Base-by-base conservation (phyloP, 2,888 invertebrate species). In the Drosophila hamatofila region DNA sequence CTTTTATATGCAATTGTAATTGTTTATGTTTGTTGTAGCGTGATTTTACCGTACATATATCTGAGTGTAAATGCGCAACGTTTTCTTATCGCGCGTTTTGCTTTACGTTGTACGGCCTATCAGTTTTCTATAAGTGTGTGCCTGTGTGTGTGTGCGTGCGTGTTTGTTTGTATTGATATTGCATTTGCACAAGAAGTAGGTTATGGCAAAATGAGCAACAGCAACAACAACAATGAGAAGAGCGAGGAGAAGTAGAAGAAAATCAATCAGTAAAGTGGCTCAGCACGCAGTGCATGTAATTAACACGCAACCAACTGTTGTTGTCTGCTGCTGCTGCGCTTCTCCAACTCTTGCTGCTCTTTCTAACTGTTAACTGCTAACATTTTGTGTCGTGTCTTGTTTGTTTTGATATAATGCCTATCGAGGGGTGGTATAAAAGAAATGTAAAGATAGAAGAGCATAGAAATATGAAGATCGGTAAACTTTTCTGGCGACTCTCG, bases 171-270 rank as follows among this genome's bases (percentile, higher is more conserved):
- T 74, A 55, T 67, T 74, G 72, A 48, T 57, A 77, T 67, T 79
- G 81, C 81, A 81, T 81, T 81, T 78, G 71, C 79, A 78, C 79
- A 78, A 81, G 79, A 83, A 83, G 86, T 84, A 76, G 84, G 87
- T 87, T 84, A 84, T 84, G 87, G 82, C 82, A 81, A 87, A 81
- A 73, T 71, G 68, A 81, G 71, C 70, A 80, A 64, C 63, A 77
- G 27, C 54, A 54, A 39, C 46, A 64, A 41, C 37, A 49, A 52
- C 35, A 72, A 42, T 18, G 39, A 37, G 21, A 54, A 58, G 58
- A 65, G 48, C 27, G 48, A 30, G 48, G 48, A 27, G 46, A 23
- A 23, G 48, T n/a, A 49, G 61, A 64, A 48, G 70, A 78, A 79
- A 79, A 75, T 75, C 78, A 79, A 79, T 79, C 78, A 79, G 58